Percentiles rank a stretch among this genome's conserved stretches.
Conservation (phyloP, 2,888 invertebrate genomes). For the Theristus sp. region DNA sequence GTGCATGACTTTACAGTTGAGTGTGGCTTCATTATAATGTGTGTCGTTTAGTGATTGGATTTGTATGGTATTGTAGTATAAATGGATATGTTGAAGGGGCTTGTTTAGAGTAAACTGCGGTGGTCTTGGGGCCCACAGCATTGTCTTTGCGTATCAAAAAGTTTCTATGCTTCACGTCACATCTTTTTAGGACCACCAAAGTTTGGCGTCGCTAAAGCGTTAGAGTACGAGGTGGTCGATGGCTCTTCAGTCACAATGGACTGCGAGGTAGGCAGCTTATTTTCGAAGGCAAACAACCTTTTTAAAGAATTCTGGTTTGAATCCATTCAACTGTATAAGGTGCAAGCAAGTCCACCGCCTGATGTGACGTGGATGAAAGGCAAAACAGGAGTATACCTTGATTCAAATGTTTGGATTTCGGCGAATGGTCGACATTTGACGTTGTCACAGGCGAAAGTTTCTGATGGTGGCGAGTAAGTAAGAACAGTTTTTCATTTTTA, state of each 20-base stretch:
- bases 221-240: constrained; percentile 21
- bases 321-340: no score
- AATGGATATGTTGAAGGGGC: not conserved
- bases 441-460: constrained; percentile 12
- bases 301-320: no score
- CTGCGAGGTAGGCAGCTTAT: constrained; percentile 22
- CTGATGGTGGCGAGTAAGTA: constrained; percentile 29
- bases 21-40: not conserved
- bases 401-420: constrained; percentile 14
- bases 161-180: no score
- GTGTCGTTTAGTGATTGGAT: not conserved
- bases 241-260: constrained; percentile 16
- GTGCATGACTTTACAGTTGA: constrained; percentile 11
- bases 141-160: no score
- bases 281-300: no score
- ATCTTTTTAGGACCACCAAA: constrained; percentile 32
- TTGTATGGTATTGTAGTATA: not conserved
- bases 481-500: not conserved
- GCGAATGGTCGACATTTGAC: constrained; percentile 15
- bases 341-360: constrained; percentile 10
- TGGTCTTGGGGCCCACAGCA: no score
- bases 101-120: no score
- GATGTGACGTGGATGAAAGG: constrained; percentile 17
- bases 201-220: constrained; percentile 21
- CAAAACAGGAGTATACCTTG: constrained; percentile 14